phyloP scores from a whole-genome alignment of 1,140 invertebrate genomes.

The Eueides isabella region DNA sequence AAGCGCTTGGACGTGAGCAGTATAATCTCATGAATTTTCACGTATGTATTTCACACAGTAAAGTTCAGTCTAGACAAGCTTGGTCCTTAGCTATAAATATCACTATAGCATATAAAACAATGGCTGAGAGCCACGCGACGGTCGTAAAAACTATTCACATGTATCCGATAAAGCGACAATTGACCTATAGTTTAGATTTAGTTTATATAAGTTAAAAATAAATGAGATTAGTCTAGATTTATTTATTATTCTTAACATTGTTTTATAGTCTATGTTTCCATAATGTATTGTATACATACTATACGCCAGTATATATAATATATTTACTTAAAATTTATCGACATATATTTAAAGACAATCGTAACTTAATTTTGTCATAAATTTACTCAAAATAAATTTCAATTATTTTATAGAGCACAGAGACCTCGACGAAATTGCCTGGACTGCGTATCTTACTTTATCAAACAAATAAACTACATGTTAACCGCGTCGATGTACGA shows the following conservation, averaged over 20 bases:
- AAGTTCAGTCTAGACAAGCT: conserved; percentile 24
- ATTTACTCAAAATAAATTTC: too few relatives aligned
- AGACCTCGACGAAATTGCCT: too few relatives aligned
- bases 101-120: conserved; percentile 34
- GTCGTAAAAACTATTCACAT: conserved; percentile 34
- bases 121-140: conserved; percentile 22
- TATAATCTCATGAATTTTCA: conserved; percentile 9
- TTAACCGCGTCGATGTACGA: too few relatives aligned
- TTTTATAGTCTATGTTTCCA: not conserved
- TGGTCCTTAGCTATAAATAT: conserved; percentile 29
- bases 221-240: not conserved
- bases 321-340: too few relatives aligned
- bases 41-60: not conserved
- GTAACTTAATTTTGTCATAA: too few relatives aligned
- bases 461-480: too few relatives aligned
- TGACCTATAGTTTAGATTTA: conserved; percentile 18
- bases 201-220: not conserved
- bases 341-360: too few relatives aligned
- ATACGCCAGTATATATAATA: too few relatives aligned
- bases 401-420: too few relatives aligned
- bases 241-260: not conserved
- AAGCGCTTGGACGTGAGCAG: not conserved
- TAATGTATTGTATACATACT: too few relatives aligned
- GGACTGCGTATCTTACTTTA: too few relatives aligned
- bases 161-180: conserved; percentile 33